These are phyloP conservation scores for Brachypalpus laphriformis DNA, from an alignment of 2,888 invertebrate species.

Conservation along the genomic window DNA sequence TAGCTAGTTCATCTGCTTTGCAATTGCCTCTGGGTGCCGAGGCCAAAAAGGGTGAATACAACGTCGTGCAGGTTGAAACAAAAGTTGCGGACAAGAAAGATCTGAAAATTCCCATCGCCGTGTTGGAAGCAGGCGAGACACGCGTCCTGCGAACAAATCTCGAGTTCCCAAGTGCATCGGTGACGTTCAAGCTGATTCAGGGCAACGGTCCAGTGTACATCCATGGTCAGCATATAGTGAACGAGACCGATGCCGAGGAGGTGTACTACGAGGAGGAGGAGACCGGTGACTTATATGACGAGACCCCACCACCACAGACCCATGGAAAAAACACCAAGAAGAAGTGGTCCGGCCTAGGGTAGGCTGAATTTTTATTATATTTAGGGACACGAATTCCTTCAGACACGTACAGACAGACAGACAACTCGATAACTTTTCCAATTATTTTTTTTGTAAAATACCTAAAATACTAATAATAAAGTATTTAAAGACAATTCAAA, in stretches of 20 bases:
- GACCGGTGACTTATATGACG: constrained; percentile 85
- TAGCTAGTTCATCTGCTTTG: no score
- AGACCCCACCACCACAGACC: constrained; percentile 84
- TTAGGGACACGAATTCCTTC: no score
- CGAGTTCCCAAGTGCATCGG: constrained; percentile 93
- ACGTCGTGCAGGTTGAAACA: constrained; percentile 87
- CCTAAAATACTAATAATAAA: no score
- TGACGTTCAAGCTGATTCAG: constrained; percentile 90
- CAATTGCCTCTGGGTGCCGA: constrained; percentile 92
- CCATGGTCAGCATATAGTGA: constrained; percentile 91
- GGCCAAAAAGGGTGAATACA: constrained; percentile 90
- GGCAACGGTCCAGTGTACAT: constrained; percentile 93
- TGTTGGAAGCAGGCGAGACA: constrained; percentile 90
- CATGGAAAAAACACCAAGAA: constrained; percentile 81
- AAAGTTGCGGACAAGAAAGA: constrained; percentile 80
- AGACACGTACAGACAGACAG: no score
- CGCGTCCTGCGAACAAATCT: constrained; percentile 90
- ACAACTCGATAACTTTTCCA: no score
- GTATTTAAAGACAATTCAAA: no score
- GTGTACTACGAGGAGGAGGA: constrained; percentile 91
- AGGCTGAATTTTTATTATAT: no score
- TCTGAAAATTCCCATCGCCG: constrained; percentile 92
- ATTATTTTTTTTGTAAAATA: no score
- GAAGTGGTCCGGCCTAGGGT: no score
- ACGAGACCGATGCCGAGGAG: constrained; percentile 90